These are phyloP conservation scores for Napeogenes inachia DNA, from an alignment of 2,888 invertebrate species.

Conservation along the genomic window DNA sequence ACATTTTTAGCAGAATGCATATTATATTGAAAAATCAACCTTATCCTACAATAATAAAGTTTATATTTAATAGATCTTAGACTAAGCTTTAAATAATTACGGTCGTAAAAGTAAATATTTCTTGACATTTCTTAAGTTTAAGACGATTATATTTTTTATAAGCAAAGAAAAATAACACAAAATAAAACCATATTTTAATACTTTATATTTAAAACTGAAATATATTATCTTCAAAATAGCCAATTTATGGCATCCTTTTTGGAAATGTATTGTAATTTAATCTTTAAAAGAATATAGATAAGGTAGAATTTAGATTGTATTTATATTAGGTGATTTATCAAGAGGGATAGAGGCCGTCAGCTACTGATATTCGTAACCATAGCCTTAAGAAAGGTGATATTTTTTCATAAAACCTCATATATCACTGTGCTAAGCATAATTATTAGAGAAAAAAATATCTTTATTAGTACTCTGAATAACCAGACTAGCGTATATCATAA, in stretches of 20 bases:
- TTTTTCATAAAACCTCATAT: constrained; percentile 23
- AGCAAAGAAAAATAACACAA: constrained; percentile 12
- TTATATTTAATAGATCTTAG: constrained; percentile 19
- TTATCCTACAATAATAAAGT: neutral
- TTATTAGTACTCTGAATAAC: too few species aligned
- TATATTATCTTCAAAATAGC: constrained; percentile 33
- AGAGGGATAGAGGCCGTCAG: constrained; percentile 53
- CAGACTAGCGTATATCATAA: too few species aligned
- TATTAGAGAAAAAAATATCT: neutral
- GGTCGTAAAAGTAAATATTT: neutral
- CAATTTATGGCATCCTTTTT: constrained; percentile 27
- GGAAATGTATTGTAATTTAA: constrained; percentile 11
- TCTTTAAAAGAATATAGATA: constrained; percentile 8
- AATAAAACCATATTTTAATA: constrained; percentile 10
- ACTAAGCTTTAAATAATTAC: neutral
- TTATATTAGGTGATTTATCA: constrained; percentile 53
- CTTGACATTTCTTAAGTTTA: constrained; percentile 7
- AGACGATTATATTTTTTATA: constrained; percentile 5
- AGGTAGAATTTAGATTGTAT: constrained; percentile 17
- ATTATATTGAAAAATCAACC: constrained; percentile 5
- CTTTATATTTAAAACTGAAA: constrained; percentile 38
- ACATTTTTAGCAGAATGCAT: neutral
- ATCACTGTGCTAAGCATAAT: constrained; percentile 9
- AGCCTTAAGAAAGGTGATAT: constrained; percentile 49
- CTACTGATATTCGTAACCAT: constrained; percentile 47